Evolutionary conservation across 2,888 invertebrate genomes (phyloP), one percentile per base, ranked within the genome.

Genomic region (Hirtodrosophila alboralis): DNA sequence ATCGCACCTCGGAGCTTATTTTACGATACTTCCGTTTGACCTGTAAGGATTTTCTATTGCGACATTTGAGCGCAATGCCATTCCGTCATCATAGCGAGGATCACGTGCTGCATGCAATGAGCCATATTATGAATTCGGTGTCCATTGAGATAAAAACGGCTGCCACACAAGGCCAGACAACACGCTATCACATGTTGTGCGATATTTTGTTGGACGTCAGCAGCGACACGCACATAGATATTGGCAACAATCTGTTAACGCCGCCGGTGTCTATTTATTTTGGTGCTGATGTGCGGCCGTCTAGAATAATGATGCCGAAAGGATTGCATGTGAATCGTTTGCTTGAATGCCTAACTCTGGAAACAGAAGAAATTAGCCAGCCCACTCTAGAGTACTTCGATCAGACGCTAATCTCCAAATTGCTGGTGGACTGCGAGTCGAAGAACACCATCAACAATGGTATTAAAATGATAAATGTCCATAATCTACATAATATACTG

Each of bases 11-110:
- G 0, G 93, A 94, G 38, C 94, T 97, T 0, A 94, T 95, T 30
- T 91, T 90, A 9, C 88, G 91, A 4, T 90, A 93, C 90, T 83
- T 90, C 59, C 90, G 91, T 59, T 14, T 80, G 9, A 90, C 90
- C 2, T 93, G 94, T 66, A 95, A 95, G 84, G 95, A 96, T 88
- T 97, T 98, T 89, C 92, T 96, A 14, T 93, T 93, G 62, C 91
- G 95, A 1, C 96, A 97, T 87, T 91, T 96, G 13, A 92, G 93
- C 7, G 93, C 94, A 37, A 90, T 95, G 49, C 94, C 94, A 0
- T 89, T 90, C 58, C 69, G 78, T 2, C 86, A 88, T 26, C 61
- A 65, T 4, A 49, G 77, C 27, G 78, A 90, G 48, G 87, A 91
- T 6, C 87, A 89, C 30, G 89, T 91, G 26, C 79, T 93, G 28